phyloP scores from a whole-genome alignment of 2,888 invertebrate genomes.

The Drosophila quinaria region DNA sequence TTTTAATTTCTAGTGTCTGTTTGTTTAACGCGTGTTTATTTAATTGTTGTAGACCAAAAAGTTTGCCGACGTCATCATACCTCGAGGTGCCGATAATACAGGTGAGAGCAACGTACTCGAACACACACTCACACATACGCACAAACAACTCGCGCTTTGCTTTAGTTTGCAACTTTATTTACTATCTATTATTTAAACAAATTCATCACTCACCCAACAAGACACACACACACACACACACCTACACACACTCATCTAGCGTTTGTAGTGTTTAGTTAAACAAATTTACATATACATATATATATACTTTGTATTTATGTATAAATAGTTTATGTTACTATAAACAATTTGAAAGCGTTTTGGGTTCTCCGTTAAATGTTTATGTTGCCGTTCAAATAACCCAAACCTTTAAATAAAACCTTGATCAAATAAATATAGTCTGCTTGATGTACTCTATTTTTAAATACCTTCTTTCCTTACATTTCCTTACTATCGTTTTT shows the following conservation, averaged over 20 bases:
- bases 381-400: slow-evolving; percentile 31
- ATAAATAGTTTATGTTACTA: slow-evolving; percentile 34
- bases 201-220: slow-evolving; percentile 16
- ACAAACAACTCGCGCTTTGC: slow-evolving; percentile 42
- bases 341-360: slow-evolving; percentile 15
- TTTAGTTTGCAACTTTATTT: slow-evolving; percentile 43
- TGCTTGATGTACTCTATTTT: slow-evolving; percentile 59
- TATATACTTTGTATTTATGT: slow-evolving; percentile 9
- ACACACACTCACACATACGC: slow-evolving; percentile 19
- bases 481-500: slow-evolving; percentile 34
- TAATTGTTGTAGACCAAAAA: slow-evolving; percentile 95
- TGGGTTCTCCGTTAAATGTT: slow-evolving; percentile 29
- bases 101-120: slow-evolving; percentile 88
- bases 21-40: not conserved
- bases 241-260: slow-evolving; percentile 32
- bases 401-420: slow-evolving; percentile 9
- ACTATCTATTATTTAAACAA: slow-evolving; percentile 18
- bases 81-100: slow-evolving; percentile 98
- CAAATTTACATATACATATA: slow-evolving; percentile 12
- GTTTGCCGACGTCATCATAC: slow-evolving; percentile 99
- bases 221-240: slow-evolving; percentile 19
- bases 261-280: slow-evolving; percentile 58
- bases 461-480: slow-evolving; percentile 28
- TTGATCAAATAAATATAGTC: slow-evolving; percentile 44
- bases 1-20: not conserved